These are phyloP conservation scores for Suncus etruscus DNA, from an alignment of 2,113 vertebrate species.

Conservation along the genomic window DNA sequence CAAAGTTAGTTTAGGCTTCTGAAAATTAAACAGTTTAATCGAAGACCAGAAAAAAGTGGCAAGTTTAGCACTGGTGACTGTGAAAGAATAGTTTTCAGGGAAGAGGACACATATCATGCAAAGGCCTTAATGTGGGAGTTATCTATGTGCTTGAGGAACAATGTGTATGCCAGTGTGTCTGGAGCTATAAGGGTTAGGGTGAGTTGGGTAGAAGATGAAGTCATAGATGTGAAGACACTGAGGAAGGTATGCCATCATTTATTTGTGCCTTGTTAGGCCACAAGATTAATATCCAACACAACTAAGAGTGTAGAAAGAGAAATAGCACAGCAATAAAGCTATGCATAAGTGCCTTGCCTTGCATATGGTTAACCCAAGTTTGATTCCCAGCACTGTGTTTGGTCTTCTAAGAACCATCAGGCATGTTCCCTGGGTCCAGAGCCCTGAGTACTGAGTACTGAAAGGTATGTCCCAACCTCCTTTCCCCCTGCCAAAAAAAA, in stretches of 20 bases:
- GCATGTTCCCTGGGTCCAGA: too few relatives aligned
- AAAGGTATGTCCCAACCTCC: too few relatives aligned
- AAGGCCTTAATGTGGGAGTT: neutral
- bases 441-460: too few relatives aligned
- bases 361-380: too few relatives aligned
- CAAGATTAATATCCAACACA: conserved; percentile 12
- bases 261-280: neutral
- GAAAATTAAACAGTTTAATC: neutral
- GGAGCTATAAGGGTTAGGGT: neutral
- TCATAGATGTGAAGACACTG: neutral
- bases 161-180: neutral
- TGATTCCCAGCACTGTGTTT: too few relatives aligned
- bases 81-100: neutral
- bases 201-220: neutral
- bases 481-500: neutral
- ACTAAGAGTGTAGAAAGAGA: neutral
- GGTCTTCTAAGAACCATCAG: too few relatives aligned
- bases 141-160: neutral
- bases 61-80: neutral
- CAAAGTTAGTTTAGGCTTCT: neutral
- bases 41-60: neutral
- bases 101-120: neutral
- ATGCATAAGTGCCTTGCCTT: too few relatives aligned
- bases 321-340: too few relatives aligned
- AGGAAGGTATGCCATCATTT: neutral